These are phyloP conservation scores for Peromyscus polionotus DNA, from an alignment of 2,113 vertebrate genomes.

Conservation along the genomic window DNA sequence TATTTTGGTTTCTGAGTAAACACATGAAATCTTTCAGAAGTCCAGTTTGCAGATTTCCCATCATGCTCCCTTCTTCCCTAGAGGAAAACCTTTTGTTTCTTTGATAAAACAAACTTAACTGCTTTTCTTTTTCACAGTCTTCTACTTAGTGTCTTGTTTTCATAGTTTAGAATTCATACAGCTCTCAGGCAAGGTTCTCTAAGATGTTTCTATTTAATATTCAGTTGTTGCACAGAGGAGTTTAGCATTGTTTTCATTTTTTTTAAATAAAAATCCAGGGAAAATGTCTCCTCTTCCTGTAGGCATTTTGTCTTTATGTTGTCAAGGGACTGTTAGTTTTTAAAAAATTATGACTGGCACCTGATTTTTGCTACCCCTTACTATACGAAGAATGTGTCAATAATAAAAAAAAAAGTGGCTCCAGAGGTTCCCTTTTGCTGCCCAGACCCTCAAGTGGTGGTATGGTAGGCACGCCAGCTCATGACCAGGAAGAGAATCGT, in stretches of 20 bases:
- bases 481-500: not conserved
- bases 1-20: constrained; percentile 76
- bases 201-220: constrained; percentile 81
- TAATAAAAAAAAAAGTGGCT: constrained; percentile 25
- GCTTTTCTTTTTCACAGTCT: constrained; percentile 67
- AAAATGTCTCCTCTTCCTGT: constrained; percentile 60
- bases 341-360: constrained; percentile 57
- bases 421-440: not conserved
- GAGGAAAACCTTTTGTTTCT: constrained; percentile 79
- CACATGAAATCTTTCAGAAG: constrained; percentile 66
- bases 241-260: constrained; percentile 74
- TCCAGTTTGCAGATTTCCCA: constrained; percentile 76
- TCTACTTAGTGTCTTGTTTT: constrained; percentile 77
- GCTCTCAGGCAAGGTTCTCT: constrained; percentile 78
- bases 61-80: constrained; percentile 74
- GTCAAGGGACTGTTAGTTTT: constrained; percentile 58
- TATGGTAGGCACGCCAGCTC: not conserved
- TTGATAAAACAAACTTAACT: constrained; percentile 74
- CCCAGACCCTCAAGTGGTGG: constrained; percentile 24
- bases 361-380: constrained; percentile 40
- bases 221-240: constrained; percentile 63
- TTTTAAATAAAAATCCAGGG: constrained; percentile 58
- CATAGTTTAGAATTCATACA: constrained; percentile 77
- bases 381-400: constrained; percentile 44
- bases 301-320: constrained; percentile 66